Evolutionary conservation across 2,797 vertebrate genomes (phyloP), one percentile per base, ranked within the genome.

Genomic region (Xerus rutilus): DNA sequence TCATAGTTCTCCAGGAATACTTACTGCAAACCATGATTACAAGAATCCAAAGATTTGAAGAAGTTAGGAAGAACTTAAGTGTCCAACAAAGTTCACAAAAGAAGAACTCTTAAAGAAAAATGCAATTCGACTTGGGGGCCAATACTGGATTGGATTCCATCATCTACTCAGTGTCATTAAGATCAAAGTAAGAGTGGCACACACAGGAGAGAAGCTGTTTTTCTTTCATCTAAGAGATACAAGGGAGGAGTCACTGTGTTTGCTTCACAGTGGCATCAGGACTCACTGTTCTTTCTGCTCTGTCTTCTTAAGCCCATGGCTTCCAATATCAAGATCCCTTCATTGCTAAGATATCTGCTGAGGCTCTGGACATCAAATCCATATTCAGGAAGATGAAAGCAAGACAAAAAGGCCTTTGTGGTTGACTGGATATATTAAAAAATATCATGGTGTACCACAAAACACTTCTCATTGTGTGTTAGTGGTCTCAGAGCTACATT

Each of bases 381-480:
- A 87, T 52, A 32, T 64, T 85, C 39, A 87, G 13, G 39, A 94
- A 77, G 76, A 93, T 89, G 39, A 94, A 87, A 78, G 15, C 30
- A 91, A 91, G 47, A 65, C 15, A 94, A n/a, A 85, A 89, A 69
- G 49, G 13, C 18, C 18, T 12, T 23, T 43, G 30, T 47, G 49
- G 21, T 25, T 76, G 10, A 93, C 25, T 3, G 77, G 49, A 89
- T 12, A 45, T 25, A 54, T 39, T 52, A 69, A 65, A 93, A 93
- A 93, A 86, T 43, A 77, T 3, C 18, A 84, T 94, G 6, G n/a
- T 49, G 54, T 18, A 45, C 30, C 28, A n/a, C 17, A 65, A 15
- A 57, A 21, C 30, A 32, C 35, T 82, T 77, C 43, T 82, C 30
- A 35, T 13, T 57, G 54, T 4, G 18, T 57, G 39, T 39, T 69